Conservation (phyloP, 2,113 vertebrate species). For the Toxotes jaculatrix region DNA sequence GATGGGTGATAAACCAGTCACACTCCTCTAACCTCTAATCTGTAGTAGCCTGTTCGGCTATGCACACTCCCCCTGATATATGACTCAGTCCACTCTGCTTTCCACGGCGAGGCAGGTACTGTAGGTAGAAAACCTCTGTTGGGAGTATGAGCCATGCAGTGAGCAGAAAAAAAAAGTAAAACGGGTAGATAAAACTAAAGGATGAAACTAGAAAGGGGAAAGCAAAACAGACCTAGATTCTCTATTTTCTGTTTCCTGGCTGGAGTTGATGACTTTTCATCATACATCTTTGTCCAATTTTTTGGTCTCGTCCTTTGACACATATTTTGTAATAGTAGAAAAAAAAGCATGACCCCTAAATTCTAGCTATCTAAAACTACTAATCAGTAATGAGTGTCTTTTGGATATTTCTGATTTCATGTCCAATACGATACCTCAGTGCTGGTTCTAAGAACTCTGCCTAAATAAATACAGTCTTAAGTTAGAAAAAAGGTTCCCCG, state of each 20-base stretch:
- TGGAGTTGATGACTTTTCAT: background rate
- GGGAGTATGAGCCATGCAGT: slow-evolving; percentile 8
- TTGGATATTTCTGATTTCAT: too few relatives aligned
- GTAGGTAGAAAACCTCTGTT: slow-evolving; percentile 15
- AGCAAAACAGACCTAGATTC: background rate
- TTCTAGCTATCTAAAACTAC: background rate
- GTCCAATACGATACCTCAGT: background rate
- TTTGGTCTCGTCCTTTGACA: background rate
- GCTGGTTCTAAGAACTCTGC: too few relatives aligned
- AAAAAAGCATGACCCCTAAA: background rate
- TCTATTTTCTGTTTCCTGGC: background rate
- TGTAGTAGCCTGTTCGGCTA: slow-evolving; percentile 41
- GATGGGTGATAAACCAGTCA: slow-evolving; percentile 72
- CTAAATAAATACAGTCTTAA: background rate
- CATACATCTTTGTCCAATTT: background rate
- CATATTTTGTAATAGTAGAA: background rate
- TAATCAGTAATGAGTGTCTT: too few relatives aligned
- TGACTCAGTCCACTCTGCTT: slow-evolving; percentile 37
- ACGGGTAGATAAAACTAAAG: background rate
- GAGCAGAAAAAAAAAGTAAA: background rate
- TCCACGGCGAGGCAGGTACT: slow-evolving; percentile 23
- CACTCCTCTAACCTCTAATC: slow-evolving; percentile 62
- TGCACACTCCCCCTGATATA: slow-evolving; percentile 62
- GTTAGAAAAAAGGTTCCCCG: too few relatives aligned
- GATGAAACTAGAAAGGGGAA: background rate